Conservation (phyloP, 2,113 vertebrate genomes). For the Uropsilus gracilis region DNA sequence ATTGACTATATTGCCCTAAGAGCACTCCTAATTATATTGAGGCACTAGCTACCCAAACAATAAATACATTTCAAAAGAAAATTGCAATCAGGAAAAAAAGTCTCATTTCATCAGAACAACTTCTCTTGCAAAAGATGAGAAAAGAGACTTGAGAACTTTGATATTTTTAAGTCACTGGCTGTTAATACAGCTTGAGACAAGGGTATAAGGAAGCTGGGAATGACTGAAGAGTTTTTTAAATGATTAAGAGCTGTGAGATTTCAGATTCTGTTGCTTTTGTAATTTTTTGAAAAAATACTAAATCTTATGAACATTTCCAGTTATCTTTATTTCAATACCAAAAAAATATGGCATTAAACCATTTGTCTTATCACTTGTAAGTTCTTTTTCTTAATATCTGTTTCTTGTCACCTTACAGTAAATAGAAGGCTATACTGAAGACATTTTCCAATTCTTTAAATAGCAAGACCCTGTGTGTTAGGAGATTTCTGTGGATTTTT, state of each 20-base stretch:
- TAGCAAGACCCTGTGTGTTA: background rate
- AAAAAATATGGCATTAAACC: background rate
- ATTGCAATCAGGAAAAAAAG: background rate
- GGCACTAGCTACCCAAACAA: background rate
- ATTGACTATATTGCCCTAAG: background rate
- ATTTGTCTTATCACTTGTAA: background rate
- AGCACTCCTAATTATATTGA: background rate
- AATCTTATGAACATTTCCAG: background rate
- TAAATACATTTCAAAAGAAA: background rate
- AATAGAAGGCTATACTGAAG: background rate
- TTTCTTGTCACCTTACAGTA: background rate
- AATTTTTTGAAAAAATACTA: background rate
- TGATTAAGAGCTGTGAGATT: background rate
- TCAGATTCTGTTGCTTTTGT: background rate
- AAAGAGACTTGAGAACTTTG: background rate
- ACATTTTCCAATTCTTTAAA: background rate
- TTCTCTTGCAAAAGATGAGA: background rate
- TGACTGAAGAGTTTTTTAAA: background rate
- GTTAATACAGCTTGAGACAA: background rate
- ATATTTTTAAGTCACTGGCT: background rate
- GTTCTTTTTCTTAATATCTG: background rate
- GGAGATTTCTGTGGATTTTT: background rate
- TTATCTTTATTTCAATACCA: background rate
- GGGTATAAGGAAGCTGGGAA: background rate
- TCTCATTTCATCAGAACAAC: background rate